Base-by-base conservation (phyloP, 2,797 vertebrate species). In the Falco berigora region DNA sequence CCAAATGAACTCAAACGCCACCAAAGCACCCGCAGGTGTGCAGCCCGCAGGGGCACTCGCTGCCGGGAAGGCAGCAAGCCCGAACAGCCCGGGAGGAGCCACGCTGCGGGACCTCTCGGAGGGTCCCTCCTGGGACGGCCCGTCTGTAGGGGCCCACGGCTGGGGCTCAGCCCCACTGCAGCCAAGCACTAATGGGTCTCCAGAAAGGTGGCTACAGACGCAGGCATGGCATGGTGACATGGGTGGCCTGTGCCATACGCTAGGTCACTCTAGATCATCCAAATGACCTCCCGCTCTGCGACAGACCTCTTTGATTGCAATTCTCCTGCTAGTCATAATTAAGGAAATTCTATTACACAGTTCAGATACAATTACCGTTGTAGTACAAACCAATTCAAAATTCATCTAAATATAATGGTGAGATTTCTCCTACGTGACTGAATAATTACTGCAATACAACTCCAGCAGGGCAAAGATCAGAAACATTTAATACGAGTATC, bases 391-490 rank as follows among this genome's bases (percentile, higher is more conserved):
- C 61, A 66, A 74, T 91, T 79, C 85, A 88, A 86, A 94, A 91
- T 92, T 94, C 76, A 92, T 92, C 84, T 84, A 86, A 92, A 91
- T 78, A 81, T 58, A 74, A 93, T 59, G 52, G 73, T 86, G 91
- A 84, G 24, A 79, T 73, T 92, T 94, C 23, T 96, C 42, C 61
- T 88, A 42, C 4, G 4, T 75, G 42, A 89, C 44, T 91, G 89
- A 96, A 81, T 95, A 91, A 94, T 94, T 90, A 82, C 69, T 44
- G 36, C 58, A 88, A 67, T 82, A 92, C 81, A 92, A 61, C 46
- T 90, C 71, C 77, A 91, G 34, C 1, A 86, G 52, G 88, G 69
- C 75, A 92, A 94, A 92, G 85, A 94, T 72, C 78, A 91, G 68
- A 66, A 91, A 83, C 32, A 32, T 83, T 80, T 94, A 75, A 75